These are phyloP conservation scores for Heliothis peltigera DNA, from an alignment of 2,888 invertebrate genomes.

Conservation along the genomic window DNA sequence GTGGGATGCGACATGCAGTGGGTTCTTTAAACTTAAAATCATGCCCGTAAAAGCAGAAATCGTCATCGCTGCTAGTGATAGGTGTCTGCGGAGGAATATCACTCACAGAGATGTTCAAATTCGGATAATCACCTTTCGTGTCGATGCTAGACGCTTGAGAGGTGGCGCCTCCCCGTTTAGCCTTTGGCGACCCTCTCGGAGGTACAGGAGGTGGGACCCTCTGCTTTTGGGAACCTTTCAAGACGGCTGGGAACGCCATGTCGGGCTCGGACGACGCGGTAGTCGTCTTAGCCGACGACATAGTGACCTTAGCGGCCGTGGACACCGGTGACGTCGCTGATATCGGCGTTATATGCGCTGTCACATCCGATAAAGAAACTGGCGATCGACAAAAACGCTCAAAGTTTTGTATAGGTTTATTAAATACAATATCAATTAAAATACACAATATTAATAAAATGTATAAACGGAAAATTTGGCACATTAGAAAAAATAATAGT, in stretches of 20 bases:
- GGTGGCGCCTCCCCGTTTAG: slow-evolving; percentile 87
- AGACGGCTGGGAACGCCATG: slow-evolving; percentile 93
- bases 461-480: slow-evolving; percentile 74
- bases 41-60: slow-evolving; percentile 85
- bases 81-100: slow-evolving; percentile 83
- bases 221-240: slow-evolving; percentile 93
- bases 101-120: slow-evolving; percentile 79
- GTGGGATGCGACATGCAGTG: slow-evolving; percentile 81
- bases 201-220: slow-evolving; percentile 97
- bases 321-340: slow-evolving; percentile 86
- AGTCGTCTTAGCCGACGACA: slow-evolving; percentile 75
- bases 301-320: slow-evolving; percentile 79
- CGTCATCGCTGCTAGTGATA: slow-evolving; percentile 85
- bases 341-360: slow-evolving; percentile 88
- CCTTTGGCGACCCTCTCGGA: slow-evolving; percentile 94
- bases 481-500: slow-evolving; percentile 66
- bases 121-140: slow-evolving; percentile 86
- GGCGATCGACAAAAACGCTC: slow-evolving; percentile 65
- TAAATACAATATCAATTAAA: slow-evolving; percentile 68
- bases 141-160: slow-evolving; percentile 83
- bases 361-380: slow-evolving; percentile 90
- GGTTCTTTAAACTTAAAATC: slow-evolving; percentile 83
- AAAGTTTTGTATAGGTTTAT: slow-evolving; percentile 74
- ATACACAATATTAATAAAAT: slow-evolving; percentile 65
- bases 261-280: slow-evolving; percentile 85